phyloP scores from a whole-genome alignment of 2,797 vertebrate genomes.

The Falco columbarius region DNA sequence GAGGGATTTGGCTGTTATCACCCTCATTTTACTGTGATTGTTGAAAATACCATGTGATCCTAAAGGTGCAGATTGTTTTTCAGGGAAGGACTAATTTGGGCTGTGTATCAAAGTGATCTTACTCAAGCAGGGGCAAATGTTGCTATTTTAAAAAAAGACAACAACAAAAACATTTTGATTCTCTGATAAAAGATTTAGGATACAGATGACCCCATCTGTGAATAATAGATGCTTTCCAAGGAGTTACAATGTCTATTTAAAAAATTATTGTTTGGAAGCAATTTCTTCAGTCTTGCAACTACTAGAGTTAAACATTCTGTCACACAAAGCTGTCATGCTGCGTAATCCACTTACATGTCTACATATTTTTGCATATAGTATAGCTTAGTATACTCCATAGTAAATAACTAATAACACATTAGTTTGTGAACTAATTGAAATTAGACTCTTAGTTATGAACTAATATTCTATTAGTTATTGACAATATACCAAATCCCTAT shows the following conservation, averaged over 20 bases:
- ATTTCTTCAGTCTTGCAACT: not conserved
- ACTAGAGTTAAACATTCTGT: conserved; percentile 3
- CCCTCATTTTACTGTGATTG: conserved; percentile 63
- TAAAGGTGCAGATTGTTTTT: conserved; percentile 48
- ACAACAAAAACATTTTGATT: conserved; percentile 16
- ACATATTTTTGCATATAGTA: not conserved
- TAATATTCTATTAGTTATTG: not conserved
- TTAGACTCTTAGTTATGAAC: not conserved
- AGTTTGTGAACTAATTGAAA: not conserved
- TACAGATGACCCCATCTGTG: not conserved
- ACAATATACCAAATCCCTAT: not conserved
- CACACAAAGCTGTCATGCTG: conserved; percentile 22
- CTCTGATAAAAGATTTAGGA: conserved; percentile 35
- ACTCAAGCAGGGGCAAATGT: conserved; percentile 5
- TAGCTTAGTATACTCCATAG: not conserved
- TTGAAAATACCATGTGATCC: conserved; percentile 52
- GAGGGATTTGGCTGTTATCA: conserved; percentile 62
- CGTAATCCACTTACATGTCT: not conserved
- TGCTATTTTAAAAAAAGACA: not conserved
- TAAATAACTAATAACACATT: not conserved
- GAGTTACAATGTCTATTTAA: conserved; percentile 8
- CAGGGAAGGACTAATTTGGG: conserved; percentile 60
- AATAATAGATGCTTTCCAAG: conserved; percentile 36
- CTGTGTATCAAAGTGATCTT: conserved; percentile 45
- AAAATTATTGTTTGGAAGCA: not conserved